A percentile compares a stretch with the other conserved stretches of the same genome.
These are phyloP conservation scores for Mactromeris polynyma DNA, from an alignment of 2,888 invertebrate species.

Conservation along the genomic window DNA sequence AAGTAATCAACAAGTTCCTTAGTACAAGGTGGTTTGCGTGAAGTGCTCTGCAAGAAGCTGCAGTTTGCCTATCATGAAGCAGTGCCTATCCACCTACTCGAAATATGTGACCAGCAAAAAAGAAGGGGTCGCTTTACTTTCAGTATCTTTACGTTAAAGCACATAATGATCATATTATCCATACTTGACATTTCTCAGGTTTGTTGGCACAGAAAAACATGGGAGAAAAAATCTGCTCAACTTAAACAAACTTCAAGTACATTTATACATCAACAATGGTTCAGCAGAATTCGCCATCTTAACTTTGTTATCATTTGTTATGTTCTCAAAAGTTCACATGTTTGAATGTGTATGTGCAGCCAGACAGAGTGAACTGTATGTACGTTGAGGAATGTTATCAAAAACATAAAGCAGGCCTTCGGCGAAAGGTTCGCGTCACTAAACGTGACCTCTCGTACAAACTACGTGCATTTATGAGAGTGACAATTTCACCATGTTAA, in stretches of 20 bases:
- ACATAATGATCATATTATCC: neutral
- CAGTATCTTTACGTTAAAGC: too few species aligned
- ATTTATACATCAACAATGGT: neutral
- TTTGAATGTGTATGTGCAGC: neutral
- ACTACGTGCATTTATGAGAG: neutral
- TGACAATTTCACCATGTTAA: neutral
- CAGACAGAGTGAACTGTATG: neutral
- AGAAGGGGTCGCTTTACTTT: too few species aligned
- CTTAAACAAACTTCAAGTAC: neutral
- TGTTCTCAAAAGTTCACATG: neutral
- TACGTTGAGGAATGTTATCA: neutral
- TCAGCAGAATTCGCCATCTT: neutral
- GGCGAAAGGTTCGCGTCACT: neutral
- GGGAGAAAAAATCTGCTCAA: neutral
- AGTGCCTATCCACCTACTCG: too few species aligned
- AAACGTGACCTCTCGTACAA: neutral
- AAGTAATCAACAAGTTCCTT: too few species aligned
- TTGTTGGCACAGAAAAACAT: neutral
- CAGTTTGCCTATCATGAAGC: too few species aligned
- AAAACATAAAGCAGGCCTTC: neutral
- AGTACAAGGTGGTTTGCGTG: too few species aligned
- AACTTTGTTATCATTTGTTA: conserved; percentile 7
- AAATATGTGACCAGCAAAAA: too few species aligned
- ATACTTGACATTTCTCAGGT: neutral
- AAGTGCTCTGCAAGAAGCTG: too few species aligned